Conservation (phyloP, 2,113 vertebrate species). For the Leptosomus discolor region DNA sequence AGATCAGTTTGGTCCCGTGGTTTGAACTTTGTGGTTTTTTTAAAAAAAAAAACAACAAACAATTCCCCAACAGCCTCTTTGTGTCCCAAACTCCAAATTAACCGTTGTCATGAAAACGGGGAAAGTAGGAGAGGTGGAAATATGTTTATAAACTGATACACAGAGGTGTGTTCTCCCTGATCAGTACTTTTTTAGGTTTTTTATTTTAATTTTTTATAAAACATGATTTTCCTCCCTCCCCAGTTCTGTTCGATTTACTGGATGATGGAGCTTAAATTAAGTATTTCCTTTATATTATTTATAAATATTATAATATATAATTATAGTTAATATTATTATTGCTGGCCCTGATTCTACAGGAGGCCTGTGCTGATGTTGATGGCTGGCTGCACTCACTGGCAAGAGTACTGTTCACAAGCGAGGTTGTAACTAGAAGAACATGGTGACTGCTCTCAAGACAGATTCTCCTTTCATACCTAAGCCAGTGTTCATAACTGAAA, state of each 20-base stretch:
- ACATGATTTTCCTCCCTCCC: not conserved
- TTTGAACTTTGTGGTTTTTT: not conserved
- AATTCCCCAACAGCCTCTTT: not conserved
- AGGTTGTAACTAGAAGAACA: not conserved
- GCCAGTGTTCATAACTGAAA: not conserved
- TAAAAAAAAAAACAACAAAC: not conserved
- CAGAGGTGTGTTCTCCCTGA: not conserved
- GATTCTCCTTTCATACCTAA: not conserved
- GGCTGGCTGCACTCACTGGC: not conserved
- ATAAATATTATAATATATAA: no score
- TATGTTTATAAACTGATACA: not conserved
- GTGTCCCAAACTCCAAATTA: not conserved
- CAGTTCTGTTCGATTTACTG: not conserved
- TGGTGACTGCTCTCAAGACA: not conserved
- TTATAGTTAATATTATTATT: not conserved
- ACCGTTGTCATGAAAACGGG: not conserved
- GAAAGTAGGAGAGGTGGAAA: not conserved
- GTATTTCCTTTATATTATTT: not conserved
- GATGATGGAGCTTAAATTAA: slow-evolving; percentile 4
- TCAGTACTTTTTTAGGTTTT: not conserved
- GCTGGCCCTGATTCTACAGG: not conserved
- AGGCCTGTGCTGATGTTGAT: not conserved
- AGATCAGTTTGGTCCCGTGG: not conserved
- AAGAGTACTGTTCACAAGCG: not conserved
- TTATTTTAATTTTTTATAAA: not conserved